Evolutionary conservation across 2,888 invertebrate species (phyloP), one percentile per base, ranked within the genome.

Genomic region (Scelioninae gen. 1): DNA sequence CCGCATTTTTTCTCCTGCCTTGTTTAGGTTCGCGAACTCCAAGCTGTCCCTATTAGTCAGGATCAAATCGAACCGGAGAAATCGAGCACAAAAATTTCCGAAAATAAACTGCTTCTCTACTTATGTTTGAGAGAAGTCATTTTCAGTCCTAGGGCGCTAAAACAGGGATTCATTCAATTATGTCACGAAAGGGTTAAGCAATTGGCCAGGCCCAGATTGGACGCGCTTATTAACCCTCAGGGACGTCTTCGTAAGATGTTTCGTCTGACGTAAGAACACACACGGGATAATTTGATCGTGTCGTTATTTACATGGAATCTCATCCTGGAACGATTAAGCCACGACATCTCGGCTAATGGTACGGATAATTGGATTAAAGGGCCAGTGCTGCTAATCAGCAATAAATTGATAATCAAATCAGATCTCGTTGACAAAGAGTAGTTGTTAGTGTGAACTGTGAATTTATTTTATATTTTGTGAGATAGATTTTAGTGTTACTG

Each of bases 171-270:
- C 72, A 84, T 84, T 84, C 84, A 84, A 84, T 84, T 81, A 84
- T 63, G 65, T 13, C 38, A 10, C 55, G 85, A 86, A 87, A 88
- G 88, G 89, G 88, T 85, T 87, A 60, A 77, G 58, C 81, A 78
- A 84, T 84, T 80, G 13, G 88, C 88, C 88, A 89, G 91, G 90
- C 90, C 90, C 87, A 92, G 91, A 92, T 91, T 91, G 92, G 89
- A 87, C 88, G 87, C 87, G 86, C 86, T 87, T 86, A 87, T 86
- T 86, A 85, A 87, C 88, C 90, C 86, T 83, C 84, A 79, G 89
- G 88, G 87, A 89, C 86, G 86, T 82, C 87, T 87, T 86, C 11
- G 51, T 85, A 86, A 90, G 89, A 87, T 89, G 90, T 90, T 88
- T 89, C 90, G 89, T 85, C 79, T 71, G 75, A 78, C 83, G 38